Base-by-base conservation (phyloP, 1,140 invertebrate genomes). In the Pseudoatta argentina region DNA sequence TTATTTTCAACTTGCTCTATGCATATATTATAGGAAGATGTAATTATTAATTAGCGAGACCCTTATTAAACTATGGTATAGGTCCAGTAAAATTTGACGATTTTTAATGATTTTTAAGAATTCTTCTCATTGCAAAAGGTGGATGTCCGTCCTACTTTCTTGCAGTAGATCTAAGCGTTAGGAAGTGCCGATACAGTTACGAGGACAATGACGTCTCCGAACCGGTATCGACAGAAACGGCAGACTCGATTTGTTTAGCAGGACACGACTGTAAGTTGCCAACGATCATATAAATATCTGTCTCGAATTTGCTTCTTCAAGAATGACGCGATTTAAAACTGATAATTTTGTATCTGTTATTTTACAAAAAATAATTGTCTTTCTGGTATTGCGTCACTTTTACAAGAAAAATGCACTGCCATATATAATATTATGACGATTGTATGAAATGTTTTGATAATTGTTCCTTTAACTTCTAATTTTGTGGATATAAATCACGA, bases 111-210 rank as follows among this genome's bases (percentile, higher is more conserved):
- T n/a, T n/a, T n/a, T 21, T 21, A 83, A n/a, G 5, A 75, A 75
- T 75, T 61, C 55, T 63, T 73, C n/a, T 7, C 55, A 10, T 7
- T n/a, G 39, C 14, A 48, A 30, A 57, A 83, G 69, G 27, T 83
- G 69, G 79, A 82, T 24, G 79, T 81, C 64, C 67, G 79, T 83
- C 88, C 93, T 93, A 94, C 93, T 93, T 94, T 87, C 79, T 75
- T n/a, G 30, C 48, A 64, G 87, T 90, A 91, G 89, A 91, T 81
- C 89, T 88, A 79, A 91, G 92, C 86, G 86, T 94, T 92, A 93
- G 91, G 87, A 92, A 93, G 92, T 57, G 79, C 86, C 72, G 91
- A 89, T 94, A 94, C 92, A 93, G 93, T 93, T 94, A 94, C 21
- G 73, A 83, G 71, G 73, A 92, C 89, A 91, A 93, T 92, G 93